Conservation (phyloP, 2,113 vertebrate species). For the Orientallactaga bullata region DNA sequence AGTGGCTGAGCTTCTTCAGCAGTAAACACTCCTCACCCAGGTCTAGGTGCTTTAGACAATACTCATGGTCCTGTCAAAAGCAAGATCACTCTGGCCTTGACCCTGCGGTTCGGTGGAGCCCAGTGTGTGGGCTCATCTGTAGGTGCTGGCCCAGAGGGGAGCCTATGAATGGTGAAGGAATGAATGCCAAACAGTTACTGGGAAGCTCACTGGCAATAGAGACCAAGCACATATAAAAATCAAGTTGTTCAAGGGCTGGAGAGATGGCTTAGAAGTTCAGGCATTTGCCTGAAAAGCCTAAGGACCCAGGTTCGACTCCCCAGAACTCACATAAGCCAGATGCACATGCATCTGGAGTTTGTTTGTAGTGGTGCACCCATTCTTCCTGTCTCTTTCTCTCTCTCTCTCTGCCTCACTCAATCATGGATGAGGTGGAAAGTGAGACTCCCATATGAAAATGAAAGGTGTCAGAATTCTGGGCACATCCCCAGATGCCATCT, state of each 20-base stretch:
- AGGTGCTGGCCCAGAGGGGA: not conserved
- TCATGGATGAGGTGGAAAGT: not conserved
- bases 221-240: not conserved
- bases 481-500: not conserved
- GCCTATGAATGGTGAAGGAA: too few species aligned
- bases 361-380: too few species aligned
- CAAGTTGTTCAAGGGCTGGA: too few species aligned
- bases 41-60: too few species aligned
- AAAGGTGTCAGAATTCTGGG: not conserved
- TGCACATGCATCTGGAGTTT: too few species aligned
- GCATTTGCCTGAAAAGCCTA: too few species aligned
- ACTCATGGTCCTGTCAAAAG: fast-evolving
- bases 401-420: not conserved
- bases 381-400: too few species aligned
- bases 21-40: fast-evolving
- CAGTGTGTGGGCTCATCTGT: not conserved
- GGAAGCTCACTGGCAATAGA: not conserved
- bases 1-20: fast-evolving
- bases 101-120: too few species aligned
- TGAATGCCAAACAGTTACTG: not conserved
- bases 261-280: too few species aligned
- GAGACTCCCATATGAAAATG: not conserved
- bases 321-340: too few species aligned
- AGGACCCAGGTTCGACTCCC: too few species aligned
- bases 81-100: not conserved